Evolutionary conservation across 2,113 vertebrate species (phyloP).

Genomic region (Chaetorhynchus papuensis): DNA sequence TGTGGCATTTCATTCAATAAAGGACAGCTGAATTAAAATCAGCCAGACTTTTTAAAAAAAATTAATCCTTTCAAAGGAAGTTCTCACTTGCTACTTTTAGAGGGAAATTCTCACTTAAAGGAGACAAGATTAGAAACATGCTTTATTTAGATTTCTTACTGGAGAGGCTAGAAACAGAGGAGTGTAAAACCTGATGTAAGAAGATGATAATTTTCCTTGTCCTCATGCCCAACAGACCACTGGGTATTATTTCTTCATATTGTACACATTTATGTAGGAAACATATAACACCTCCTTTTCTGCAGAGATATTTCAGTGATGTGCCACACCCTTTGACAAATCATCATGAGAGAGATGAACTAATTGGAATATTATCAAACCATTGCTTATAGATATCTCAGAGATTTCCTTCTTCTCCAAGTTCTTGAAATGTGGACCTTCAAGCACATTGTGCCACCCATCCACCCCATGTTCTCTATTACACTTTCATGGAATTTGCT

Average conservation of each 20-base stretch:
- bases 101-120: not conserved
- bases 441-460: not conserved
- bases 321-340: not conserved
- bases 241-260: not conserved
- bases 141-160: not conserved
- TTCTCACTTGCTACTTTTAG: not conserved
- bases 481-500: not conserved
- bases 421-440: not conserved
- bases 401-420: not conserved
- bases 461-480: not conserved
- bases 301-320: not conserved
- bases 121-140: not conserved
- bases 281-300: not conserved
- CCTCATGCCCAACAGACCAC: not conserved
- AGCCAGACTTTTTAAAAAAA: not conserved
- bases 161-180: not conserved
- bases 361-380: not conserved
- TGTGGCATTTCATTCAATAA: not conserved
- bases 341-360: not conserved
- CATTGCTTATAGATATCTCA: not conserved
- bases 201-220: not conserved
- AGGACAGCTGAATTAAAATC: not conserved
- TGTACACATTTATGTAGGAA: not conserved
- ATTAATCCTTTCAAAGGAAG: not conserved
- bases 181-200: not conserved